Conservation (phyloP, 1,140 invertebrate genomes). For the Frieseomelitta varia region DNA sequence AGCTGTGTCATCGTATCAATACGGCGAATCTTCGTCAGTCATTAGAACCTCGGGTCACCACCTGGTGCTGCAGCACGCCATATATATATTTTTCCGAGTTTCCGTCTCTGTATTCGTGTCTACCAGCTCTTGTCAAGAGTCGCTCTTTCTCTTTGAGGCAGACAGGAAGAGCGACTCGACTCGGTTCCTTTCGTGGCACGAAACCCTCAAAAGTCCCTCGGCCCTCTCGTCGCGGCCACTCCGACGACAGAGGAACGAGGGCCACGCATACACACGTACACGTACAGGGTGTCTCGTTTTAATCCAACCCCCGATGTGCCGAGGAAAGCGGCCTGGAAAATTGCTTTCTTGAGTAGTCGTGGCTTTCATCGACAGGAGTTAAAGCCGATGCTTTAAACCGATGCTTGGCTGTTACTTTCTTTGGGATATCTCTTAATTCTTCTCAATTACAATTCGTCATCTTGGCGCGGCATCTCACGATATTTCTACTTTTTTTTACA, state of each 20-base stretch:
- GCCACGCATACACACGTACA: slow-evolving; percentile 1
- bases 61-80: not conserved
- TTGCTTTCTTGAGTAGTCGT: slow-evolving; percentile 15
- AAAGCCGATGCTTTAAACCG: not conserved
- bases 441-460: not conserved
- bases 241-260: slow-evolving; percentile 40
- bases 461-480: not conserved
- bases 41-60: slow-evolving; percentile 14
- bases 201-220: slow-evolving; percentile 48
- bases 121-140: not conserved
- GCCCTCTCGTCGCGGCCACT: slow-evolving; percentile 37
- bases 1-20: not conserved
- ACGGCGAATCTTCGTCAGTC: not conserved
- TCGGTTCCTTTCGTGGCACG: slow-evolving; percentile 45
- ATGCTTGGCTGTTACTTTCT: not conserved
- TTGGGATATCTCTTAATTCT: not conserved
- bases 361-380: not conserved
- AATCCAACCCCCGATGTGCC: not conserved
- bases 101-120: too few species aligned
- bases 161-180: slow-evolving; percentile 40
- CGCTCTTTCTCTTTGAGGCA: slow-evolving; percentile 34
- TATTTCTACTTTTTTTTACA: not conserved
- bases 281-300: slow-evolving; percentile 23
- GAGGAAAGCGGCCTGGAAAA: slow-evolving; percentile 16
- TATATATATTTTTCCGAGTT: slow-evolving; percentile 12